phyloP scores from a whole-genome alignment of 2,797 vertebrate genomes.

The Saxicola maurus region DNA sequence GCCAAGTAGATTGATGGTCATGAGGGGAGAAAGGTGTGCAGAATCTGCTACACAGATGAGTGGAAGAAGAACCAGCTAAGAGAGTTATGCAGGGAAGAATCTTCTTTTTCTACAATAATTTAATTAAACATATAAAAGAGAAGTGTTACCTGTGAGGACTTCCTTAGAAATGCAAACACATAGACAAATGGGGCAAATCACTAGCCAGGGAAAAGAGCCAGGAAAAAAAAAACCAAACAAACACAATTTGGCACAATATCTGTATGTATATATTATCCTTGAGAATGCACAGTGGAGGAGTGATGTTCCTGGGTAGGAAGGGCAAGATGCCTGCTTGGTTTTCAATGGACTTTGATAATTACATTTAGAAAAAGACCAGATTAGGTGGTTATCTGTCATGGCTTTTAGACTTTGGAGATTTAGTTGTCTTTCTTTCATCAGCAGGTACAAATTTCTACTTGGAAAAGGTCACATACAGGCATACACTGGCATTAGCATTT shows the following conservation, averaged over 20 bases:
- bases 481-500: background rate
- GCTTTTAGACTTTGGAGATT: background rate
- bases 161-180: conserved; percentile 1
- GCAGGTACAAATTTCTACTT: background rate
- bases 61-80: background rate
- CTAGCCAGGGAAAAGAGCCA: background rate
- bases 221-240: background rate
- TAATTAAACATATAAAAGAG: background rate
- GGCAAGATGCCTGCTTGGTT: background rate
- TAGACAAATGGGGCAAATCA: background rate
- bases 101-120: background rate
- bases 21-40: background rate
- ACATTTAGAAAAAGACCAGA: background rate
- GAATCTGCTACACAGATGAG: background rate
- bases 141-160: background rate
- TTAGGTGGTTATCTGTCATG: background rate
- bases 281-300: background rate
- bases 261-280: background rate
- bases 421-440: background rate
- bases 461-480: background rate
- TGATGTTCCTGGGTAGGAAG: background rate
- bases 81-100: background rate
- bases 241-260: background rate
- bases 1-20: background rate
- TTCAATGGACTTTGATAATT: background rate